Conservation (phyloP, 2,797 vertebrate genomes). For the Malacoctenus gilli region DNA sequence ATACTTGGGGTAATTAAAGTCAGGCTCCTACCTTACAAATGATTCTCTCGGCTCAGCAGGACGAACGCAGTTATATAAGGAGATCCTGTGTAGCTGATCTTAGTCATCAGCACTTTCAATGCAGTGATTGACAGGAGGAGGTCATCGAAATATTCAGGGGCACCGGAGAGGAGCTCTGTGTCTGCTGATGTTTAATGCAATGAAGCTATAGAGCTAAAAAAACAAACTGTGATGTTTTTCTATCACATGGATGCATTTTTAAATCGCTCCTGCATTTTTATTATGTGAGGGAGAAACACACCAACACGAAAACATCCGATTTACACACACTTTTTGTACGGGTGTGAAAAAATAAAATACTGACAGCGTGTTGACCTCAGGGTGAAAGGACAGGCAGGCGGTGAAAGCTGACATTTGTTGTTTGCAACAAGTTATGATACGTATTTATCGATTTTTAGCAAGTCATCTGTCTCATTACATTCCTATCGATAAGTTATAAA, state of each 20-base stretch:
- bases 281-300: too few species aligned
- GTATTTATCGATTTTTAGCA: too few species aligned
- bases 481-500: too few species aligned
- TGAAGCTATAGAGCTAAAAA: conserved; percentile 11
- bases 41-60: conserved; percentile 63
- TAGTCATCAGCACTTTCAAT: conserved; percentile 62
- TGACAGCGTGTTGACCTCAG: too few species aligned
- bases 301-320: too few species aligned
- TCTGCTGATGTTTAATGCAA: conserved; percentile 41
- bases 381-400: too few species aligned
- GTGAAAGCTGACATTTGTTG: too few species aligned
- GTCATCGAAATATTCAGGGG: conserved; percentile 51
- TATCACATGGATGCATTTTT: conserved; percentile 7
- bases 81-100: conserved; percentile 56
- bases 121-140: conserved; percentile 64
- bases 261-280: conserved; percentile 14
- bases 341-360: too few species aligned
- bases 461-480: too few species aligned
- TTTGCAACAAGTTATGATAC: too few species aligned
- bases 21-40: conserved; percentile 42
- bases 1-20: conserved; percentile 61
- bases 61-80: conserved; percentile 65
- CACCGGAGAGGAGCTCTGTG: conserved; percentile 28
- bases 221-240: conserved; percentile 9
- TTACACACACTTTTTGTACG: too few species aligned